Conservation (phyloP, 1,140 invertebrate genomes). For the Drosophila santomea region DNA sequence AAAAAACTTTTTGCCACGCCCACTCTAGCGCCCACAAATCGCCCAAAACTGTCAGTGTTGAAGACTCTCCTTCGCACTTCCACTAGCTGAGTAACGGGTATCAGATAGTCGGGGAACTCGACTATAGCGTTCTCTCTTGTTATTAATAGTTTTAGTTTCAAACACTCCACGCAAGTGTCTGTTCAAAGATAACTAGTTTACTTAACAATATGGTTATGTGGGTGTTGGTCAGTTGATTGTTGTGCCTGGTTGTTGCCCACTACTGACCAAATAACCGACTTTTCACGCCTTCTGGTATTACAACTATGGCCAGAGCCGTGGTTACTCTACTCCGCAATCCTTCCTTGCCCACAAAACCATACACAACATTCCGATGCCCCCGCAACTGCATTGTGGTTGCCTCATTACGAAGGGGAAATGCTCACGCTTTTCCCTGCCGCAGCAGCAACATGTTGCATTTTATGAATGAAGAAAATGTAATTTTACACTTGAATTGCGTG, state of each 20-base stretch:
- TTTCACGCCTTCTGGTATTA: conserved; percentile 68
- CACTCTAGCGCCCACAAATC: too few relatives aligned
- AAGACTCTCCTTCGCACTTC: too few relatives aligned
- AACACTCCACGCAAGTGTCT: too few relatives aligned
- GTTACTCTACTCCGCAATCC: conserved; percentile 7
- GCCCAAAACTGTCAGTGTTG: too few relatives aligned
- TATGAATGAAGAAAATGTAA: conserved; percentile 76
- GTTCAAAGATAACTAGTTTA: conserved; percentile 13
- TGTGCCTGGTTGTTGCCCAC: conserved; percentile 34
- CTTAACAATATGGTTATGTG: conserved; percentile 11
- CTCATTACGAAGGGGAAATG: conserved; percentile 69
- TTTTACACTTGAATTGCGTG: conserved; percentile 79
- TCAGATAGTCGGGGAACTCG: too few relatives aligned
- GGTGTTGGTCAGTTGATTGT: conserved; percentile 18
- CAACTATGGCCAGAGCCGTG: conserved; percentile 34
- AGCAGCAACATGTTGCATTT: conserved; percentile 39
- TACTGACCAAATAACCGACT: conserved; percentile 77
- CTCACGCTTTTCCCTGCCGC: conserved; percentile 67
- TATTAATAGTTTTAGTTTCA: too few relatives aligned
- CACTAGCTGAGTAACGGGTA: too few relatives aligned
- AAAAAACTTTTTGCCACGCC: too few relatives aligned
- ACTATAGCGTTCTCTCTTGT: too few relatives aligned
- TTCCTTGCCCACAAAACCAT: neutral
- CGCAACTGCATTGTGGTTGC: conserved; percentile 53
- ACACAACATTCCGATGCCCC: conserved; percentile 45